These are phyloP conservation scores for Agrypnus murinus DNA, from an alignment of 2,888 invertebrate genomes.

Conservation along the genomic window DNA sequence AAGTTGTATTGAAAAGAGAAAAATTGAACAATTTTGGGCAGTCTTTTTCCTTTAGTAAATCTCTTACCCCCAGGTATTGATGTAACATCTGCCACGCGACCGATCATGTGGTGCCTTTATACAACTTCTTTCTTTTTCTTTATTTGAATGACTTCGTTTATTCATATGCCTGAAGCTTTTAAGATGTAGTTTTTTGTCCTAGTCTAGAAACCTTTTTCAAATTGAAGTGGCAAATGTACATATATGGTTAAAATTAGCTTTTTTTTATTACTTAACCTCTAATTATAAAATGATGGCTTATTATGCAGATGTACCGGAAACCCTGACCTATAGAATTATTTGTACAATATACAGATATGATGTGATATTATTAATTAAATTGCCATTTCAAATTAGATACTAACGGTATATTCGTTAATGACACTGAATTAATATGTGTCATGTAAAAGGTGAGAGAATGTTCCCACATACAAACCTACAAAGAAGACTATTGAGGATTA, in stretches of 20 bases:
- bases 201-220: too few species aligned
- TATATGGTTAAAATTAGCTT: too few species aligned
- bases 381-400: conserved; percentile 12
- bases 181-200: not conserved
- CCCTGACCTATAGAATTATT: conserved; percentile 18
- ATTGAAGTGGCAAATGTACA: too few species aligned
- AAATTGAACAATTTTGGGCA: conserved; percentile 25
- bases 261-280: too few species aligned
- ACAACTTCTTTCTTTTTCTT: conserved; percentile 31
- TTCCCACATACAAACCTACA: not conserved
- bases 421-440: conserved; percentile 28
- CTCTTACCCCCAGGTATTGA: conserved; percentile 16
- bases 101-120: conserved; percentile 27
- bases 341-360: conserved; percentile 3
- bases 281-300: too few species aligned
- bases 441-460: conserved; percentile 20
- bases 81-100: conserved; percentile 55
- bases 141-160: conserved; percentile 8
- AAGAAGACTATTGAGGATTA: not conserved
- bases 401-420: conserved; percentile 20
- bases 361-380: conserved; percentile 16
- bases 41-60: conserved; percentile 16
- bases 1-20: conserved; percentile 31
- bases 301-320: conserved; percentile 13
- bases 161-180: conserved; percentile 11